Percentiles rank a stretch among this genome's conserved stretches.
Evolutionary conservation across 2,113 vertebrate species (phyloP).

Genomic region (Nerophis lumbriciformis): DNA sequence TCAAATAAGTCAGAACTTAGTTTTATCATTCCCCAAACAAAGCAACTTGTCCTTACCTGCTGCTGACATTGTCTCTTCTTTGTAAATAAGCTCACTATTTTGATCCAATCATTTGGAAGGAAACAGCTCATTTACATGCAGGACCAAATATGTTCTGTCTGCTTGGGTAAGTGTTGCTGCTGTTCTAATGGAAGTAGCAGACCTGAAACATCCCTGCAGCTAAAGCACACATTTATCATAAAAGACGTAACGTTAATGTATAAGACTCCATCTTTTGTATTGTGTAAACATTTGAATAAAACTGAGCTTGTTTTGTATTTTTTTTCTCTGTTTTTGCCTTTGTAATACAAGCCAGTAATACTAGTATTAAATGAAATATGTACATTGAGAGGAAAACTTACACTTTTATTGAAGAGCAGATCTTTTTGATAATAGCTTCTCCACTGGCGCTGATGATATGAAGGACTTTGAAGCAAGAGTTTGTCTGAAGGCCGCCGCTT

Average conservation of each 20-base stretch:
- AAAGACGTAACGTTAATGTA: slow-evolving; percentile 22
- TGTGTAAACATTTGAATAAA: slow-evolving; percentile 73
- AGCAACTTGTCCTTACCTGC: slow-evolving; percentile 17
- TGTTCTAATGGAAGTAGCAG: slow-evolving; percentile 3
- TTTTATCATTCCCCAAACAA: slow-evolving; percentile 20
- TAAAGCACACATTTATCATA: slow-evolving; percentile 17
- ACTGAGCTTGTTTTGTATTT: slow-evolving; percentile 32
- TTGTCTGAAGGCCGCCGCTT: slow-evolving; percentile 57
- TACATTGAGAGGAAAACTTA: too few relatives aligned
- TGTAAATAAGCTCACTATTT: slow-evolving; percentile 36
- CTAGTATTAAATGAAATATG: not conserved
- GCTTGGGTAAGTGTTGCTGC: not conserved
- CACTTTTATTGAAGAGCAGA: too few relatives aligned
- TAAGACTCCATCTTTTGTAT: slow-evolving; percentile 64
- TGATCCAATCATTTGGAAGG: slow-evolving; percentile 4
- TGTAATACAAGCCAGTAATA: not conserved
- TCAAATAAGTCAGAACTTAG: slow-evolving; percentile 78
- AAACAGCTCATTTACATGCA: slow-evolving; percentile 13
- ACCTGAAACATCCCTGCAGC: slow-evolving; percentile 5
- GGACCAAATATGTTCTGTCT: slow-evolving; percentile 7
- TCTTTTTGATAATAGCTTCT: too few relatives aligned
- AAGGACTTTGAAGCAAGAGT: slow-evolving; percentile 40
- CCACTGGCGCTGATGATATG: slow-evolving; percentile 3
- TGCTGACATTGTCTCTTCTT: slow-evolving; percentile 33
- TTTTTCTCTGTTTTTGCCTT: not conserved